Evolutionary conservation across 2,888 invertebrate genomes (phyloP).

Genomic region (Lottia gigantea): DNA sequence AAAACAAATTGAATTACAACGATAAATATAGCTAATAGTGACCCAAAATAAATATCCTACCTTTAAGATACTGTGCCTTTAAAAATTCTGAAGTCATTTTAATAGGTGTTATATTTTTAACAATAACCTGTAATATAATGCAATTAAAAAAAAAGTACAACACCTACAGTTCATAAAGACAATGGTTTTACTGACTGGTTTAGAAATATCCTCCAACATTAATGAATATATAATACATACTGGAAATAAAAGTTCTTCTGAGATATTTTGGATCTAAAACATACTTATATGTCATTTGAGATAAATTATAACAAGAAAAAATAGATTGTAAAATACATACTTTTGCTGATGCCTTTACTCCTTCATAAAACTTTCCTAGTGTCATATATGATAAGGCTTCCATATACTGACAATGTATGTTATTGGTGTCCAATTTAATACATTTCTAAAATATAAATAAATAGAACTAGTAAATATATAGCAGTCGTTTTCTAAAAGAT

Average conservation of each 20-base stretch:
- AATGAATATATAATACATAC: too few species aligned
- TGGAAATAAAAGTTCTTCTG: too few species aligned
- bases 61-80: constrained; percentile 58
- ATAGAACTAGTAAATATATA: neutral
- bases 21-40: neutral
- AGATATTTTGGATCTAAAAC: too few species aligned
- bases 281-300: too few species aligned
- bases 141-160: too few species aligned
- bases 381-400: constrained; percentile 47
- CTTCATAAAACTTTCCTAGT: constrained; percentile 54
- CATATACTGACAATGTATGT: constrained; percentile 55
- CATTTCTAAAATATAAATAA: constrained; percentile 45
- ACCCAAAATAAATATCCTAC: constrained; percentile 26
- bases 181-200: too few species aligned
- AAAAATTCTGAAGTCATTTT: constrained; percentile 55
- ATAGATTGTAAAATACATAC: constrained; percentile 26
- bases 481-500: neutral
- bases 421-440: constrained; percentile 39
- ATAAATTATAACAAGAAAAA: too few species aligned
- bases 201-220: too few species aligned
- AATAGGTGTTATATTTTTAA: constrained; percentile 44
- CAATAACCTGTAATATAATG: constrained; percentile 52
- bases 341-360: constrained; percentile 55
- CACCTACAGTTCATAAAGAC: too few species aligned
- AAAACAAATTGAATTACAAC: too few species aligned